Base-by-base conservation (phyloP, 2,888 invertebrate genomes). In the Phortica okadai region DNA sequence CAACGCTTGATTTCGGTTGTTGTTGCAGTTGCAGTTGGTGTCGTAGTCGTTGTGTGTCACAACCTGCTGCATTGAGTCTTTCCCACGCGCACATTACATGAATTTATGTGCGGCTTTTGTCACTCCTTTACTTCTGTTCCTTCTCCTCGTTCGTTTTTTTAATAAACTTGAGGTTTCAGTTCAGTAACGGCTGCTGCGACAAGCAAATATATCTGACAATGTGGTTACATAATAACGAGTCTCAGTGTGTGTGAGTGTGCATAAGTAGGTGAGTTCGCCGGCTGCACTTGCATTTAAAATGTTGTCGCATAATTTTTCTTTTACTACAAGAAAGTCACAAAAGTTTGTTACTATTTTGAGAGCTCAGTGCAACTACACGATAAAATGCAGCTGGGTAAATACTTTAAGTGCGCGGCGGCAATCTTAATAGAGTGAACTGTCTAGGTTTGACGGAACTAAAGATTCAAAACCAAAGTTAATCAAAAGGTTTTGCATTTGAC, bases 351-450 rank as follows among this genome's bases (percentile, higher is more conserved):
- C 33, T 50, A 5, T 14, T 50, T 14, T 14, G 14, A 50, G 50
- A 50, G 14, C 14, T 50, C 50, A 50, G 50, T 50, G 50, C 2
- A 50, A 50, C 8, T 11, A 14, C 14, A 14, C 50, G 50, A 6
- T 50, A 73, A 10, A 25, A 3, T 45, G 45, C 62, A 50, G 42
- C 42, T 41, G 10, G 14, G 33, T 42, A 41, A 33, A 41, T 10
- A 75, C 76, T 14, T 3, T 73, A 75, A 56, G 75, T 70, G 77
- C 78, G 85, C 83, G 84, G 21, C 33, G 4, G 33, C 33, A 33
- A 33, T 4, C 33, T 33, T 33, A 21, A 21, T 21, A 0, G 21
- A 21, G 21, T 21, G 21, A 21, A 21, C 21, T 21, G 21, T 21
- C 21, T 21, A 21, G 21, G 21, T 21, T 21, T 21, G 21, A 21